Evolutionary conservation across 2,797 vertebrate species (phyloP).

Genomic region (Mus caroli): DNA sequence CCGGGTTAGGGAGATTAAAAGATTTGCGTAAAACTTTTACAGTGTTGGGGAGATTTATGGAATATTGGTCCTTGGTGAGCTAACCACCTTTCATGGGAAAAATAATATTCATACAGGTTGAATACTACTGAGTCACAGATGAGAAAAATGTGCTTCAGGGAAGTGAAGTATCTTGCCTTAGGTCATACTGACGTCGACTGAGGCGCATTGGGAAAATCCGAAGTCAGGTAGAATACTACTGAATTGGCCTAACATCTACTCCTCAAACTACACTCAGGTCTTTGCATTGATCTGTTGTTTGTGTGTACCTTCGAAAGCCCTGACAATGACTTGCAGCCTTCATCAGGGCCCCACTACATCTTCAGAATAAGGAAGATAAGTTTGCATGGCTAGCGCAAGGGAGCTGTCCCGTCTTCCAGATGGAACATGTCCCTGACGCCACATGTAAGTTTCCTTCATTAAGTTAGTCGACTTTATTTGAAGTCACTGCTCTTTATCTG

Average conservation of each 20-base stretch:
- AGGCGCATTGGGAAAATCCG: not conserved
- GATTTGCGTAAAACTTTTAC: not conserved
- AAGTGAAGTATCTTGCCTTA: not conserved
- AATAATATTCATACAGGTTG: not conserved
- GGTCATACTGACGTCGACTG: not conserved
- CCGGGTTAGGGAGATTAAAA: not conserved
- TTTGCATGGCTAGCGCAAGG: fast-evolving
- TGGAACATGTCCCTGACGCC: not conserved
- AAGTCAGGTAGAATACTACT: not conserved
- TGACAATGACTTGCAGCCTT: too few species aligned
- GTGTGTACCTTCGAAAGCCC: not conserved
- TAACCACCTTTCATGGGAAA: not conserved
- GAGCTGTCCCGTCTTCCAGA: not conserved
- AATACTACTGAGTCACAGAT: not conserved
- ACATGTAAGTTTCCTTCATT: not conserved
- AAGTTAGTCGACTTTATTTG: constrained; percentile 77
- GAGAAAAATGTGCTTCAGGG: not conserved
- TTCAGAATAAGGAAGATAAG: not conserved
- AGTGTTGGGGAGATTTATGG: not conserved
- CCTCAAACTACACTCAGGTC: not conserved
- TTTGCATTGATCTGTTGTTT: not conserved
- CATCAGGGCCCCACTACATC: not conserved
- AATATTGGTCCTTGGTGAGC: not conserved
- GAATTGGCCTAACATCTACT: not conserved
- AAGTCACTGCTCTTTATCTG: constrained; percentile 81